A percentile compares a stretch with the other conserved stretches of the same genome.
Conservation (phyloP, 1,140 invertebrate genomes). For the Phthorimaea operculella region DNA sequence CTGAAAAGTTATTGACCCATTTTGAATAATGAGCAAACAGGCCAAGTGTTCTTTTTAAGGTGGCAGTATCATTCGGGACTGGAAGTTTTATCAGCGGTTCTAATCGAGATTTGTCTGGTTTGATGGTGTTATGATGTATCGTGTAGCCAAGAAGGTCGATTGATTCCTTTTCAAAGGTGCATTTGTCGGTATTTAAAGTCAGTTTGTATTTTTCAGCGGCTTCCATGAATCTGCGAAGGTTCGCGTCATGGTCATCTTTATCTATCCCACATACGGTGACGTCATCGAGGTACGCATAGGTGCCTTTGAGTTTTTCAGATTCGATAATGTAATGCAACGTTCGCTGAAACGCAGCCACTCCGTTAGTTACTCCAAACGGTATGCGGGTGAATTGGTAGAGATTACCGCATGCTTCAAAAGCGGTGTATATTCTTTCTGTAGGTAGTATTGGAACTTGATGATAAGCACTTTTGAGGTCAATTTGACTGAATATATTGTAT, state of each 20-base stretch:
- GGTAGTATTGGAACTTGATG: too few species aligned
- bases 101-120: slow-evolving; percentile 14
- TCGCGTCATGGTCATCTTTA: slow-evolving; percentile 17
- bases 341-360: slow-evolving; percentile 19
- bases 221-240: slow-evolving; percentile 15
- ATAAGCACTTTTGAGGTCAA: too few species aligned
- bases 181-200: slow-evolving; percentile 14
- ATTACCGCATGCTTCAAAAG: too few species aligned
- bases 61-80: slow-evolving; percentile 8
- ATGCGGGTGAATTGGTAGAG: slow-evolving; percentile 19
- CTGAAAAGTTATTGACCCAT: slow-evolving; percentile 20
- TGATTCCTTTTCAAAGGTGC: slow-evolving; percentile 4
- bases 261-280: slow-evolving; percentile 19
- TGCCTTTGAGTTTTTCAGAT: slow-evolving; percentile 9
- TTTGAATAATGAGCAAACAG: slow-evolving; percentile 24
- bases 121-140: slow-evolving; percentile 9
- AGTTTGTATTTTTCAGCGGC: slow-evolving; percentile 12
- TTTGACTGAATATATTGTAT: too few species aligned
- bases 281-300: slow-evolving; percentile 18
- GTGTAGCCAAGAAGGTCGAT: slow-evolving; percentile 12
- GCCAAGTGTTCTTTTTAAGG: slow-evolving; percentile 17
- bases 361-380: slow-evolving; percentile 23
- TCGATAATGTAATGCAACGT: slow-evolving; percentile 10
- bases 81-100: slow-evolving; percentile 14
- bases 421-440: too few species aligned